phyloP scores from a whole-genome alignment of 2,113 vertebrate genomes.

The Pseudopodoces humilis region DNA sequence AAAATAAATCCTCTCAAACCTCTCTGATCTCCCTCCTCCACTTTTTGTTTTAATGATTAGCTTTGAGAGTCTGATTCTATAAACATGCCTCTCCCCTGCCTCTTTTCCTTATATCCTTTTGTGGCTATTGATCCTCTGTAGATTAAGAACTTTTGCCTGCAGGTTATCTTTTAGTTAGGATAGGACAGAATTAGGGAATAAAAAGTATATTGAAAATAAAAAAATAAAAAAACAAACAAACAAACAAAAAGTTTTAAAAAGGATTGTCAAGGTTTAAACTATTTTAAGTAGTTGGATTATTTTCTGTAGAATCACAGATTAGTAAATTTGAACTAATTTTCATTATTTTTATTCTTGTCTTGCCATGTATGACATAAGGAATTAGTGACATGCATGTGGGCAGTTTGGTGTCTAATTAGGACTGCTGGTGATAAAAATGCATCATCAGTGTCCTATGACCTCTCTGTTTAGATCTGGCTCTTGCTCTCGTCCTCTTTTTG shows the following conservation, averaged over 20 bases:
- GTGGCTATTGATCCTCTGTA: not conserved
- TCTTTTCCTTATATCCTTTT: not conserved
- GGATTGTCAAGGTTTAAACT: not conserved
- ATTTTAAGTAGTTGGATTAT: not conserved
- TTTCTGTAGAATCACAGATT: not conserved
- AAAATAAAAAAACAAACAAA: not conserved
- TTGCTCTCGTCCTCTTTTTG: not conserved
- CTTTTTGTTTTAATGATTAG: conserved; percentile 2
- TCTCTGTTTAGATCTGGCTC: not conserved
- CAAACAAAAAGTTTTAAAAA: not conserved
- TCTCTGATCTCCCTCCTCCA: not conserved
- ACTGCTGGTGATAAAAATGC: not conserved
- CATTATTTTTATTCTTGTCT: not conserved
- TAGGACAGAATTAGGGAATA: not conserved
- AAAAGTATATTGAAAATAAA: not conserved
- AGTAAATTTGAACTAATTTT: not conserved
- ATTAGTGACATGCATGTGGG: not conserved
- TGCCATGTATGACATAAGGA: not conserved
- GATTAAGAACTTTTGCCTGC: not conserved
- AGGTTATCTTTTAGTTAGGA: not conserved
- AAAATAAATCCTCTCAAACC: not conserved
- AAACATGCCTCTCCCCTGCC: not conserved
- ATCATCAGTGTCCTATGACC: not conserved
- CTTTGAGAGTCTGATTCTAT: not conserved
- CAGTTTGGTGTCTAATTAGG: not conserved